phyloP scores from a whole-genome alignment of 2,888 invertebrate genomes.

The Lycia hirtaria region DNA sequence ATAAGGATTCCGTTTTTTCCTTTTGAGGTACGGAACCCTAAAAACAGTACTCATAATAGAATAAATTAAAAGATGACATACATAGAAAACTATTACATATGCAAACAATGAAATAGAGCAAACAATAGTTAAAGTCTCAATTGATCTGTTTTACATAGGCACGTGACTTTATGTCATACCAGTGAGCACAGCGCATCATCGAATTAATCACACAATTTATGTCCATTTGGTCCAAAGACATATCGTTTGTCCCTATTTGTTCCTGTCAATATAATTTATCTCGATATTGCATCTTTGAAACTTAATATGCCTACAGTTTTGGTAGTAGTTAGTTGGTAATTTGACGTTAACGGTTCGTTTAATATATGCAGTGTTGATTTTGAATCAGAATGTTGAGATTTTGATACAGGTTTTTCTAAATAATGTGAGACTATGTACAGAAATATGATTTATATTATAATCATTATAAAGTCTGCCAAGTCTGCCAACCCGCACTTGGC shows the following conservation, averaged over 20 bases:
- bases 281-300: slow-evolving; percentile 29
- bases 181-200: slow-evolving; percentile 20
- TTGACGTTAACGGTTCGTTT: slow-evolving; percentile 26
- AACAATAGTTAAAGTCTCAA: slow-evolving; percentile 8
- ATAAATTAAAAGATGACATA: not conserved
- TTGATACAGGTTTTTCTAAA: slow-evolving; percentile 14
- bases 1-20: no score
- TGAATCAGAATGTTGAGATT: slow-evolving; percentile 12
- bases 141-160: slow-evolving; percentile 26
- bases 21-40: no score
- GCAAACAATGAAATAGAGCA: slow-evolving; percentile 12
- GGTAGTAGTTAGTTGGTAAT: slow-evolving; percentile 12
- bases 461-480: no score
- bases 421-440: not conserved
- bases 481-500: no score
- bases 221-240: slow-evolving; percentile 32
- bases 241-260: slow-evolving; percentile 29
- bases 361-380: slow-evolving; percentile 30
- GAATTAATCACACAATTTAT: slow-evolving; percentile 38
- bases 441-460: slow-evolving; percentile 2
- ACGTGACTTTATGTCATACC: slow-evolving; percentile 7
- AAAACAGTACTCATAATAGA: no score
- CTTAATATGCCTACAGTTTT: slow-evolving; percentile 22
- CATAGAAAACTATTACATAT: not conserved
- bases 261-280: slow-evolving; percentile 32